phyloP scores from a whole-genome alignment of 2,113 vertebrate species.

The Pseudorectes ferrugineus region DNA sequence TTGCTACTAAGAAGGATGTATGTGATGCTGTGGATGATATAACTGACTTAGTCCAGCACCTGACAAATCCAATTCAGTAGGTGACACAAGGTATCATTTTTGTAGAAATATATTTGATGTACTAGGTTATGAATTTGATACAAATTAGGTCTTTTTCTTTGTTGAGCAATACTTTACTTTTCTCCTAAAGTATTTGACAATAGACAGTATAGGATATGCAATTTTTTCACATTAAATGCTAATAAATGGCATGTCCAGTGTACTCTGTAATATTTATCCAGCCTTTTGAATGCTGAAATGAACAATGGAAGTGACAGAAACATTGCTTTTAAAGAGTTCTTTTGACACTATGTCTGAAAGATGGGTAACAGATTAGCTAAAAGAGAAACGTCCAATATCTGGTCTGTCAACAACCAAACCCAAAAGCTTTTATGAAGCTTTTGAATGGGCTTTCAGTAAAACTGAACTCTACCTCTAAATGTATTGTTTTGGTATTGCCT shows the following conservation, averaged over 20 bases:
- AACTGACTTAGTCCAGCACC: not conserved
- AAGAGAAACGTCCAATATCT: not conserved
- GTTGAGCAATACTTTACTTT: not conserved
- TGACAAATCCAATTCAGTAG: conserved; percentile 2
- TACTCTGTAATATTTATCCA: not conserved
- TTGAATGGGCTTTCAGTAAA: not conserved
- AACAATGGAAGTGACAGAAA: not conserved
- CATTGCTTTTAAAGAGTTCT: not conserved
- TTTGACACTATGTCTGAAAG: not conserved
- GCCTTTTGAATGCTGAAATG: not conserved
- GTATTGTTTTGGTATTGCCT: not conserved
- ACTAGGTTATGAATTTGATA: not conserved
- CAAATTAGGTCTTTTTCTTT: not conserved
- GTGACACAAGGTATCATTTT: not conserved
- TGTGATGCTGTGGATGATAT: not conserved
- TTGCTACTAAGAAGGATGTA: not conserved
- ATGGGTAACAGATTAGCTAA: not conserved
- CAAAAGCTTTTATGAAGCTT: not conserved
- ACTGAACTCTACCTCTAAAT: not conserved
- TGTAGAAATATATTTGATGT: not conserved
- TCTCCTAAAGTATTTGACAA: not conserved
- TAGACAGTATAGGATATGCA: not conserved
- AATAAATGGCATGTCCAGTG: not conserved
- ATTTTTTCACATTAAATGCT: not conserved
- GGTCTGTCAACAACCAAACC: not conserved